Evolutionary conservation across 2,888 invertebrate genomes (phyloP), one percentile per base, ranked within the genome.

Genomic region (Heliconius ethilla): DNA sequence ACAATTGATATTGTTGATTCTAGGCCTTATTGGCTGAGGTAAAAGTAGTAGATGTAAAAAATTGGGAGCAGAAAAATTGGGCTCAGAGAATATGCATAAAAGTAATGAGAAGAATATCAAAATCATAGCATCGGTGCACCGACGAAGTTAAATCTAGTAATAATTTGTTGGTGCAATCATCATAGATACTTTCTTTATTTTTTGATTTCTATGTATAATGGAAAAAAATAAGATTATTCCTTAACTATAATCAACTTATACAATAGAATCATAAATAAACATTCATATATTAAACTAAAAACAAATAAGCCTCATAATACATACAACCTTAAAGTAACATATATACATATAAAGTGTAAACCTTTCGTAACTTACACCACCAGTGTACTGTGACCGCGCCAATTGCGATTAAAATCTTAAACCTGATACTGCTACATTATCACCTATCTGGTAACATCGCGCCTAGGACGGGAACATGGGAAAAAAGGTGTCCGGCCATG

Each of bases 331-430:
- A 51, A 18, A 45, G 15, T 45, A 45, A 45, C 45, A 45, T 22
- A 37, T 37, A 66, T 4, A 66, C 9, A n/a, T 67, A n/a, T 7
- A 67, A 67, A 67, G 13, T 7, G 5, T 40, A 40, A 37, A 45
- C 25, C 69, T 40, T 25, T 69, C 25, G 69, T 69, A 75, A 79
- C 82, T 84, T 86, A 80, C 25, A 79, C 86, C 85, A 82, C 75
- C 7, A 63, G 27, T 15, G 6, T 63, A 67, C 59, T 70, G 45
- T 77, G 78, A 67, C 79, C 82, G 86, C 85, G 87, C 87, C 87
- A 88, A 88, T 87, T 75, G 80, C 84, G 89, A 90, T 90, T 88
- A 88, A 86, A 86, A 90, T 90, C 90, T 89, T 85, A 85, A 87
- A 87, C 87, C 84, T 83, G 88, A 90, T 89, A 88, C 87, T 83